phyloP scores from a whole-genome alignment of 2,113 vertebrate genomes.

The Petrocephalus microphthalmus region DNA sequence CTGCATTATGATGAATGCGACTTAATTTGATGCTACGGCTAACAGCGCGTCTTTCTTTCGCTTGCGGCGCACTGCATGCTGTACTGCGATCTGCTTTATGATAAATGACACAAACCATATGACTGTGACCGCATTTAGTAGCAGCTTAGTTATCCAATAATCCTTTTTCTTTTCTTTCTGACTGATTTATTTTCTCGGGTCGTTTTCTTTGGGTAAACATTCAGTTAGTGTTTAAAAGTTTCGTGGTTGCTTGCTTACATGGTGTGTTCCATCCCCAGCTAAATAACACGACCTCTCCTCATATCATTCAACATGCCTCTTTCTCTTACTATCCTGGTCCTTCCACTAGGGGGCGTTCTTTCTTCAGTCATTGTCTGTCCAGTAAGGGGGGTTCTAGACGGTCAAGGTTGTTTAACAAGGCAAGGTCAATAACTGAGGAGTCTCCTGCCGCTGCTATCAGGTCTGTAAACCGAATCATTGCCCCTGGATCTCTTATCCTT shows the following conservation, averaged over 20 bases:
- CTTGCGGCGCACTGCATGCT: background rate
- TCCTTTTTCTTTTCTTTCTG: background rate
- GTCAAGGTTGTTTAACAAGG: conserved; percentile 59
- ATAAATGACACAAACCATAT: background rate
- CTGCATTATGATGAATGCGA: background rate
- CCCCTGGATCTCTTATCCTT: background rate
- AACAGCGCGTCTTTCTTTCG: background rate
- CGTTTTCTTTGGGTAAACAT: background rate
- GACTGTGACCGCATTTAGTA: background rate
- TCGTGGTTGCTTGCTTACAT: background rate
- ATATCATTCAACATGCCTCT: conserved; percentile 34
- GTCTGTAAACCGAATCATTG: conserved; percentile 49
- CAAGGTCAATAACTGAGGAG: conserved; percentile 55
- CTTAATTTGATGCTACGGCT: background rate
- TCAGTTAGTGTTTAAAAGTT: background rate
- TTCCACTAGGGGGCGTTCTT: conserved; percentile 59
- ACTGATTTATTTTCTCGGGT: background rate
- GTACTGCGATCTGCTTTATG: background rate
- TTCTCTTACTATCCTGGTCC: conserved; percentile 10
- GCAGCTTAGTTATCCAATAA: background rate
- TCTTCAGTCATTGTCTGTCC: conserved; percentile 64
- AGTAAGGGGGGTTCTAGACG: conserved; percentile 58
- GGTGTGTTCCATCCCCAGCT: background rate
- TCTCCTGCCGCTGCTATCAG: conserved; percentile 42
- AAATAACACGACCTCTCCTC: background rate